Base-by-base conservation (phyloP, 2,888 invertebrate genomes). In the Abrostola triplasia region DNA sequence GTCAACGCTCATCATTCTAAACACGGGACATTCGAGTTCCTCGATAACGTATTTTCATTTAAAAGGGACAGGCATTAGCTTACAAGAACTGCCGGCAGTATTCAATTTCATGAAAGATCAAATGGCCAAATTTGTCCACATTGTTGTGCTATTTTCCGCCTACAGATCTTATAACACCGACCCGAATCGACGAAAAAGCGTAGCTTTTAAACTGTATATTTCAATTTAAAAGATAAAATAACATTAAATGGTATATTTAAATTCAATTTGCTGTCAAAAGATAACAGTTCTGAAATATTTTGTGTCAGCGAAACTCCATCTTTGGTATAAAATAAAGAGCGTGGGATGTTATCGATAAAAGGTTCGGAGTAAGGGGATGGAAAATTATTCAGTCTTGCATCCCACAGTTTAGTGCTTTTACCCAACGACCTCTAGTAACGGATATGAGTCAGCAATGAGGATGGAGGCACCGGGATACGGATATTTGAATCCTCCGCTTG, bases 361-460 rank as follows among this genome's bases (percentile, higher is more conserved):
- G 53, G 5, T 48, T 59, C 7, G 9, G 11, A 9, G 0, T 9
- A 55, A 1, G 13, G 24, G 24, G 24, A n/a, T 51, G 10, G 9
- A 48, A 38, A 63, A 61, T 37, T 47, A 49, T 60, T 48, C 12
- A 37, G 48, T 38, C 41, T 59, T 53, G 42, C 49, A 49, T 12
- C 12, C 50, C 37, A 55, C 35, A 42, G 44, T 58, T 64, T 60
- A 74, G 65, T 52, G 65, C 13, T 49, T 65, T 49, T 70, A 50
- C 13, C 42, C 47, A 58, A 63, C 42, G 12, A 62, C 44, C n/a
- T 62, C 48, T 61, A 10, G 24, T 48, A 37, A 56, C 57, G 67
- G 66, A 78, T 67, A 70, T 61, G 63, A 78, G 64, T 36, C 40
- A 49, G 63, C 51, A 65, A 73, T 67, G 55, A 73, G 76, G 63